Evolutionary conservation across 1,140 invertebrate genomes (phyloP), one percentile per base, ranked within the genome.

Genomic region (Euwallacea similis): DNA sequence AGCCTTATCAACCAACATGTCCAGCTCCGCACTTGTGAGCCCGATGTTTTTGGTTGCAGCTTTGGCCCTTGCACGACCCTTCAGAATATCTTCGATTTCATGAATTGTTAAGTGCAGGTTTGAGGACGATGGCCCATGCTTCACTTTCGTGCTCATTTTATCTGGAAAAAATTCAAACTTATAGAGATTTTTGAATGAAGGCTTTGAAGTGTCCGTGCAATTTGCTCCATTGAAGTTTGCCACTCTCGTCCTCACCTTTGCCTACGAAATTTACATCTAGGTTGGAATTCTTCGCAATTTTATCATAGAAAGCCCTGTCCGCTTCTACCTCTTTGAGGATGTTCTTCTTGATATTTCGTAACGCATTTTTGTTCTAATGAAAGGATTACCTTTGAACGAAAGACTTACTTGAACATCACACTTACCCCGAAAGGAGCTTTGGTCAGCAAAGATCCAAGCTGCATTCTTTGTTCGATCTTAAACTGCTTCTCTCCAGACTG

Each of bases 1-100:
- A 7, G 74, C 74, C 64, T 76, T 78, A 6, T 74, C 69, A 21
- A 80, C 55, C 0, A 80, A 61, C 60, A 73, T 73, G 53, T 74
- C 73, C 11, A 79, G 68, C 65, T 79, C 78, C 33, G 76, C 72
- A 63, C 75, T 75, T 3, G 74, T 77, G 11, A 80, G 74, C 54
- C 71, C 71, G 7, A 80, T 76, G 50, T 79, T 76, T 61, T 74
- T 78, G 46, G 73, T 66, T 10, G 76, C 77, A 8, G 75, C 74
- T 75, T 76, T 79, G 1, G 60, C 64, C 44, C 72, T 77, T 0
- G 77, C 76, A 44, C 79, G 54, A 21, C 75, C 72, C 58, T 71
- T 72, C 42, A 80, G 63, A 41, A 80, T 74, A 15, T 69, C 75
- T 42, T 76, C 62, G 0, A 79, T 72, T 74, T 80, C 79, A 2